phyloP scores from a whole-genome alignment of 1,140 invertebrate genomes.

The Bombus waltoni region DNA sequence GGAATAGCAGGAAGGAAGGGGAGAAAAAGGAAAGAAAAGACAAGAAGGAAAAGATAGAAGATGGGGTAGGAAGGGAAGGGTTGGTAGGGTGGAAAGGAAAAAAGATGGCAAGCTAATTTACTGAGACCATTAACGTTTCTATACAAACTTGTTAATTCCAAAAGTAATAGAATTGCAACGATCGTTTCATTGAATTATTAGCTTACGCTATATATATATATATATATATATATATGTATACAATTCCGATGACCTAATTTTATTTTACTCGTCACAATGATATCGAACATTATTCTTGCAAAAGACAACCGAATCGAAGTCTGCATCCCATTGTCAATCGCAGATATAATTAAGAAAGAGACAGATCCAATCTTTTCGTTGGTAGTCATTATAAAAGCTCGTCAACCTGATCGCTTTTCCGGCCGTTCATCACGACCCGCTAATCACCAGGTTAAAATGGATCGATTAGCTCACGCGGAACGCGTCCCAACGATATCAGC shows the following conservation, averaged over 20 bases:
- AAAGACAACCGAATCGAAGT: no score
- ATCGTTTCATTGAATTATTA: no score
- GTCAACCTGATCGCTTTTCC: not conserved
- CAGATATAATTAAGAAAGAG: no score
- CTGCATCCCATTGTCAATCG: no score
- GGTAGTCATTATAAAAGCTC: not conserved
- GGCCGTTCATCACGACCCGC: not conserved
- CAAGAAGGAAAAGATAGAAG: no score
- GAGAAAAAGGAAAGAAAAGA: no score
- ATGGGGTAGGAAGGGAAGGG: no score
- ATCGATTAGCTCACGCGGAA: conserved; percentile 30
- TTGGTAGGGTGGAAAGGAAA: no score
- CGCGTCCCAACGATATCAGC: conserved; percentile 14
- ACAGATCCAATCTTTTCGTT: no score
- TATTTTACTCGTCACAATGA: not conserved
- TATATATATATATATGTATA: not conserved
- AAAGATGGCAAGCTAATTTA: no score
- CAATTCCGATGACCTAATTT: not conserved
- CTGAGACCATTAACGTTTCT: no score
- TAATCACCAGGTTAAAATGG: conserved; percentile 18
- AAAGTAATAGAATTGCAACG: not conserved
- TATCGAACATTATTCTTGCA: not conserved
- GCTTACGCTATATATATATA: not conserved
- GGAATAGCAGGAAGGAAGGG: no score
- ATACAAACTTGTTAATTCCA: not conserved